Evolutionary conservation across 2,888 invertebrate species (phyloP), one percentile per base, ranked within the genome.

Genomic region (Lasius fuliginosus): DNA sequence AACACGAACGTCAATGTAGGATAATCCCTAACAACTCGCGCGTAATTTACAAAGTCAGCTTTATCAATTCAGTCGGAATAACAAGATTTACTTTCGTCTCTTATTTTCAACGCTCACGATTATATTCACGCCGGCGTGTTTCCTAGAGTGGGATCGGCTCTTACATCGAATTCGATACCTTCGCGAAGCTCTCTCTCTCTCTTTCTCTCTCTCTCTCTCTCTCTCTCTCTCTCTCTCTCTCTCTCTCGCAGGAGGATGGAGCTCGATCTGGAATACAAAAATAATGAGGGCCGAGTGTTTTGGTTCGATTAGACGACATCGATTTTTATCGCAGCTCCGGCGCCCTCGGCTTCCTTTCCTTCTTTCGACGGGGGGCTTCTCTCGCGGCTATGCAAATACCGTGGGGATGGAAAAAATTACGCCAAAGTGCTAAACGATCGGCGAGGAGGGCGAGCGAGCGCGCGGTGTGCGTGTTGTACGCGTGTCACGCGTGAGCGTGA

Each of bases 371-470:
- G 84, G 89, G 89, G 75, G 81, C 62, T 60, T 53, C 81, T 62
- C 83, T 90, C 89, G 92, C 87, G 91, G 91, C 93, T 94, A 94
- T 94, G 94, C 94, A 94, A 94, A 94, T 94, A 93, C 87, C 85
- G 90, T 69, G 83, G 89, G 90, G 90, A 86, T 88, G 89, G 90
- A 92, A 94, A 94, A 94, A 95, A 94, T 94, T 94, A 94, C 94
- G 91, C 91, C 92, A 94, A 94, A 94, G 94, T 94, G 94, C 94
- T 94, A 95, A 95, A 95, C 94, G 94, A 94, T 94, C 94, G 71
- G 93, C 90, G 91, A 90, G 89, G 88, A 90, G 88, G 86, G 86
- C 86, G 89, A 83, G 86, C 86, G 89, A 83, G 71, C 85, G 86
- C 85, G 85, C 86, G 65, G 74, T 65, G 76, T 60, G 83, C 76